Evolutionary conservation across 2,888 invertebrate genomes (phyloP), one percentile per base, ranked within the genome.

Genomic region (Campaea margaritaria): DNA sequence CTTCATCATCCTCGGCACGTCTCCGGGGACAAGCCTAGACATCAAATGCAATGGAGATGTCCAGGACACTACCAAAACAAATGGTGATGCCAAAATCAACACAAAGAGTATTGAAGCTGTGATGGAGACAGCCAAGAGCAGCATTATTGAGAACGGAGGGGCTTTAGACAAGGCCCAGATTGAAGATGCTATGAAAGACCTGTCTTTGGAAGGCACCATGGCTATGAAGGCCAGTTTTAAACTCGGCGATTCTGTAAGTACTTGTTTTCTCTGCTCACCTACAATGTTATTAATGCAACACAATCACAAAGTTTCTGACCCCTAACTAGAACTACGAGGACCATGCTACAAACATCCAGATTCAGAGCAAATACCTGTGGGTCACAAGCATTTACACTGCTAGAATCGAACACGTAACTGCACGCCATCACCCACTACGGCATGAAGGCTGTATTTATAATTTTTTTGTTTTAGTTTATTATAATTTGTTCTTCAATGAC

Each of bases 1-100:
- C 0, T 92, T 92, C 68, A 91, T 93, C 38, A 88, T 93, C 60
- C 82, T 93, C 13, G 89, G 90, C 3, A 79, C 87, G 0, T 92
- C 92, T 4, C 92, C 92, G 0, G 85, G 87, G 0, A 74, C 83
- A 0, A 91, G 91, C 58, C 63, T 92, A 67, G 89, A 88, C 51
- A 70, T 85, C 10, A 85, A 85, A 50, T 83, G 78, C 58, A 83
- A 84, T 48, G 83, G 83, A 0, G 57, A 76, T 0, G 73, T 74
- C 34, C 78, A 74, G 28, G 78, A 73, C 3, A 70, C 75, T 14
- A 36, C n/a, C 0, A 43, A 58, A 27, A 42, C 57, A 8, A 62
- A 58, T 41, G 51, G 56, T 0, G 51, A 59, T 13, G 21, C 68
- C 0, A 58, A 71, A 0, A 0, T 71, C 0, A 5, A 14, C 34